A percentile compares a stretch with the other conserved stretches of the same genome.
These are phyloP conservation scores for Teinopalpus imperialis DNA, from an alignment of 2,888 invertebrate species.

Conservation along the genomic window DNA sequence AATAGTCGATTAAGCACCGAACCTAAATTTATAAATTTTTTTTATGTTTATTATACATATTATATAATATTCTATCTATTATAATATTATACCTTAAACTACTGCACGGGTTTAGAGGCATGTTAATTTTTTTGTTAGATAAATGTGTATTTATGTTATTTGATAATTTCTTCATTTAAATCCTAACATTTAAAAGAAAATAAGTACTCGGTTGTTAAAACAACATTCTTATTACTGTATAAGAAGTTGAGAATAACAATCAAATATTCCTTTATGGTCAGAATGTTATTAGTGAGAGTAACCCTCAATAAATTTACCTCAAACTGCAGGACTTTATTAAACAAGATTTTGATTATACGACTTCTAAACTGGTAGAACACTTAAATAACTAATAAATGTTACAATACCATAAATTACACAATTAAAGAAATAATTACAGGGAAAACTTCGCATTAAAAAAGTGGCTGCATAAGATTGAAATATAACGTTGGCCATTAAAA, in stretches of 20 bases:
- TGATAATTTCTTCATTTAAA: too few species aligned
- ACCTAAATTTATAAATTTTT: too few species aligned
- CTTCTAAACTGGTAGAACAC: conserved; percentile 16
- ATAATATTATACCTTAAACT: too few species aligned
- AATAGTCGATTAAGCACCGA: too few species aligned
- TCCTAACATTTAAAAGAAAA: too few species aligned
- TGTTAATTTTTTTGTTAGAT: too few species aligned
- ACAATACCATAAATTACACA: conserved; percentile 61
- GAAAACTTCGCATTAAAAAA: conserved; percentile 52
- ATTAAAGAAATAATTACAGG: conserved; percentile 56
- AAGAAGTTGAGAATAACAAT: conserved; percentile 6
- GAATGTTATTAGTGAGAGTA: conserved; percentile 1
- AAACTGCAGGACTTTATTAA: conserved; percentile 8
- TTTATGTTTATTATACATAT: too few species aligned
- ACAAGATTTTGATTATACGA: conserved; percentile 4
- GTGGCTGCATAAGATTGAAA: conserved; percentile 51
- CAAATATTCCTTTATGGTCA: conserved; percentile 5
- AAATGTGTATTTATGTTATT: too few species aligned
- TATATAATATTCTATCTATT: too few species aligned
- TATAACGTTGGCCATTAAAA: conserved; percentile 60
- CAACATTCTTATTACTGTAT: too few species aligned
- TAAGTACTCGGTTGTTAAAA: not conserved
- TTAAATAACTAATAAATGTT: conserved; percentile 33
- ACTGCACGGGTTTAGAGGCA: too few species aligned
- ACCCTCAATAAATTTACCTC: conserved; percentile 5